These are phyloP conservation scores for Erebia epiphron DNA, from an alignment of 2,888 invertebrate genomes.

Conservation along the genomic window DNA sequence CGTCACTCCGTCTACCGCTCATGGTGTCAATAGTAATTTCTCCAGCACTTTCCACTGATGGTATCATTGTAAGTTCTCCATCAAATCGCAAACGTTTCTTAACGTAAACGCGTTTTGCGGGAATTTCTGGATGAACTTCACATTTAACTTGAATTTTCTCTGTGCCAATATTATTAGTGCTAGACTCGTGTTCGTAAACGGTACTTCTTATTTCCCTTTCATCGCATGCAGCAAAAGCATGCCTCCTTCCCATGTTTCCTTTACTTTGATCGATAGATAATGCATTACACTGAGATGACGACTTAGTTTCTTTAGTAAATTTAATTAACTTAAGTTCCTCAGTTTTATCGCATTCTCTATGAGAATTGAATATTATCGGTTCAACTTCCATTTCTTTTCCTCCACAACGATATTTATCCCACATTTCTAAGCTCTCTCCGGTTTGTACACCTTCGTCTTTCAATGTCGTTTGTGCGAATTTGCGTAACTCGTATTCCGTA, in stretches of 20 bases:
- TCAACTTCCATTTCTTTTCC: constrained; percentile 1
- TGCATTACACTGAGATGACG: constrained; percentile 35
- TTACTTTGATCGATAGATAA: constrained; percentile 3
- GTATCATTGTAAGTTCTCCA: constrained; percentile 53
- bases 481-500: constrained; percentile 58
- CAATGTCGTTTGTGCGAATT: constrained; percentile 42
- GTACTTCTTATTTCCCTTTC: constrained; percentile 55
- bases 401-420: neutral
- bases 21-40: constrained; percentile 34
- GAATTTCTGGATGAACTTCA: constrained; percentile 37
- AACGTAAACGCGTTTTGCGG: constrained; percentile 18
- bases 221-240: constrained; percentile 23
- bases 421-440: constrained; percentile 60
- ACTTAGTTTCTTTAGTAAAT: constrained; percentile 51
- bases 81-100: constrained; percentile 62
- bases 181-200: constrained; percentile 46
- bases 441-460: constrained; percentile 62
- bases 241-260: constrained; percentile 18
- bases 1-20: constrained; percentile 2
- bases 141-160: constrained; percentile 14
- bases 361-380: neutral
- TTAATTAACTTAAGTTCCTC: constrained; percentile 60
- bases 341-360: constrained; percentile 23
- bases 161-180: neutral
- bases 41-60: constrained; percentile 38